Base-by-base conservation (phyloP, 2,888 invertebrate genomes). In the Hyles lineata region DNA sequence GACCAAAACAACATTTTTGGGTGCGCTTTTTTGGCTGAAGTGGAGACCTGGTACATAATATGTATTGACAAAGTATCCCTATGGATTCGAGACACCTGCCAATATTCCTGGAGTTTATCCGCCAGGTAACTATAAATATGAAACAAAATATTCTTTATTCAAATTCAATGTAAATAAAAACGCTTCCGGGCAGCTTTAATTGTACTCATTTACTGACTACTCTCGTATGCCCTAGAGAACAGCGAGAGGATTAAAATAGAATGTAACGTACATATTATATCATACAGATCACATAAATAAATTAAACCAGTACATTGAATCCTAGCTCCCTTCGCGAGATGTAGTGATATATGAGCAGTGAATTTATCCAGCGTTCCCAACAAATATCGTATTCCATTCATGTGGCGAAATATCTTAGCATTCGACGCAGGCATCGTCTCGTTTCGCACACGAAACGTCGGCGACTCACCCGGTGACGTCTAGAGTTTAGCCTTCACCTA, bases 301-400 rank as follows among this genome's bases (percentile, higher is more conserved):
- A 55, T 55, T 55, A 17, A 55, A n/a, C 17, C n/a, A n/a, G 55
- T 55, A 55, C n/a, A 15, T 55, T 19, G 8, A 55, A 55, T n/a
- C 55, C 19, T 6, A 55, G 7, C 17, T 55, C 55, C 55, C 55
- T 52, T n/a, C 55, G n/a, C 55, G 55, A 43, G 55, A 55, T 55
- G 55, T n/a, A 55, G 55, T 55, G 55, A 55, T 55, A 55, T 55
- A 55, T 55, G 55, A 55, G 55, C 55, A 8, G n/a, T n/a, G 55
- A 55, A 55, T 55, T 55, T 55, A 61, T 23, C 29, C 17, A 61
- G 23, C 29, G 19, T 29, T 32, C 62, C 19, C 32, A 32, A 32
- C 32, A 19, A 29, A 67, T 67, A 67, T 43, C 11, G n/a, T 75
- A 70, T 74, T 79, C 70, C 52, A 75, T 75, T 75, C 71, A 75